phyloP scores from a whole-genome alignment of 2,113 vertebrate genomes.

The Notothenia rossii region DNA sequence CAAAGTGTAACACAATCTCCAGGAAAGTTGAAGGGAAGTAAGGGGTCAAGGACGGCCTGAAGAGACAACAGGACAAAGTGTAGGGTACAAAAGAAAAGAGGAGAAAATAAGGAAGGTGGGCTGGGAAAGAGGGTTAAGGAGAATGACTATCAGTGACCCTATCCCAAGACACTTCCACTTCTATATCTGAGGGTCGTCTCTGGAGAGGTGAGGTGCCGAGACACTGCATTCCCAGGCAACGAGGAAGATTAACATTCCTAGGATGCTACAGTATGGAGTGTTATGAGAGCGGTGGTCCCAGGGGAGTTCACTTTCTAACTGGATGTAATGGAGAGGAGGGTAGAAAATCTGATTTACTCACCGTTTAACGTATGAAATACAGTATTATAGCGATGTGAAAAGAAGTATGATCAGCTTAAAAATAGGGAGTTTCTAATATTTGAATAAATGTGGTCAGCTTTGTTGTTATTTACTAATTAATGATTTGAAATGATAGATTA shows the following conservation, averaged over 20 bases:
- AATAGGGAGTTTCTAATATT: too few relatives aligned
- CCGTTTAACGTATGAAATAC: conserved; percentile 11
- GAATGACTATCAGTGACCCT: conserved; percentile 58
- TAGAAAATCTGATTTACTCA: conserved; percentile 28
- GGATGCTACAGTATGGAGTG: conserved; percentile 59
- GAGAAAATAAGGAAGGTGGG: conserved; percentile 9
- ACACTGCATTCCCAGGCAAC: conserved; percentile 62
- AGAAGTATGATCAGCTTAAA: background rate
- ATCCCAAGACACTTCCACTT: conserved; percentile 60
- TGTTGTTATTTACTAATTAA: conserved; percentile 13
- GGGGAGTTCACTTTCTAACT: conserved; percentile 44
- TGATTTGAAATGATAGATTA: background rate
- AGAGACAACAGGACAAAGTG: conserved; percentile 50
- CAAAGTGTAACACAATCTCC: conserved; percentile 57
- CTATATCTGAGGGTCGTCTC: conserved; percentile 54
- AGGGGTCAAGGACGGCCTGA: conserved; percentile 13
- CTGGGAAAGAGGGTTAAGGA: conserved; percentile 18
- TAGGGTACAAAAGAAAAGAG: background rate
- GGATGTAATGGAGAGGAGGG: conserved; percentile 45
- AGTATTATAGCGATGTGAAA: conserved; percentile 25
- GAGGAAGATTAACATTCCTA: conserved; percentile 78
- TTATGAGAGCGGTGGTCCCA: conserved; percentile 35
- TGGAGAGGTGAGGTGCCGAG: conserved; percentile 60
- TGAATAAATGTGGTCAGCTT: background rate
- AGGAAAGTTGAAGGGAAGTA: conserved; percentile 29